A percentile compares a stretch with the other conserved stretches of the same genome.
phyloP scores from a whole-genome alignment of 2,888 invertebrate genomes.

The Machimus atricapillus region DNA sequence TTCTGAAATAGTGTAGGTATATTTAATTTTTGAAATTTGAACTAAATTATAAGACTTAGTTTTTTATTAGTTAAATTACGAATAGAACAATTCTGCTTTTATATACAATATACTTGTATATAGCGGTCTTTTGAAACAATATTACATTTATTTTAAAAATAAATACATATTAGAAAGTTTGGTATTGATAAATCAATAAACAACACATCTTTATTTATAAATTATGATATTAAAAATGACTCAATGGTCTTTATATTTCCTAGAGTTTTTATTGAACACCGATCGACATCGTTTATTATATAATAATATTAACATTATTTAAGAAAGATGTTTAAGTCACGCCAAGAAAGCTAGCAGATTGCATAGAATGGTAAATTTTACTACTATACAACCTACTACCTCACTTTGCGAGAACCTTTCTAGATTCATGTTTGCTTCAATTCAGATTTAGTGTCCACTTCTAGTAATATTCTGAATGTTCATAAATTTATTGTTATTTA shows the following conservation, averaged over 20 bases:
- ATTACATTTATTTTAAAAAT: no score
- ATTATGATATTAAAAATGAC: not conserved
- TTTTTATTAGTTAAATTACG: no score
- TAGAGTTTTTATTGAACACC: not conserved
- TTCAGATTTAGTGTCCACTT: not conserved
- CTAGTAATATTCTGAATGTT: not conserved
- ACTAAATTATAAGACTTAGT: no score
- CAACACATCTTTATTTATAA: no score
- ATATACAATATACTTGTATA: no score
- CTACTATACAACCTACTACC: slow-evolving; percentile 65
- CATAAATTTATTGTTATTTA: slow-evolving; percentile 43
- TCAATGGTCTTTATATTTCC: not conserved
- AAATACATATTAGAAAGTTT: no score
- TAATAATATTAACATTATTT: not conserved
- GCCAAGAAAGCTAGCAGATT: slow-evolving; percentile 64
- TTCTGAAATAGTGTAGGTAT: no score
- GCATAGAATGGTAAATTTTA: slow-evolving; percentile 59
- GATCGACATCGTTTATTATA: not conserved
- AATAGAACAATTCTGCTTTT: no score
- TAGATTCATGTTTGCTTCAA: not conserved
- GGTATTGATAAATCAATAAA: no score
- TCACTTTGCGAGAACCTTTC: slow-evolving; percentile 61
- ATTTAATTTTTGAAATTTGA: no score
- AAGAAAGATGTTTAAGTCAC: slow-evolving; percentile 52
- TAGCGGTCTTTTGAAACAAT: no score